phyloP scores from a whole-genome alignment of 2,888 invertebrate species.

The Augochlorella aurata region DNA sequence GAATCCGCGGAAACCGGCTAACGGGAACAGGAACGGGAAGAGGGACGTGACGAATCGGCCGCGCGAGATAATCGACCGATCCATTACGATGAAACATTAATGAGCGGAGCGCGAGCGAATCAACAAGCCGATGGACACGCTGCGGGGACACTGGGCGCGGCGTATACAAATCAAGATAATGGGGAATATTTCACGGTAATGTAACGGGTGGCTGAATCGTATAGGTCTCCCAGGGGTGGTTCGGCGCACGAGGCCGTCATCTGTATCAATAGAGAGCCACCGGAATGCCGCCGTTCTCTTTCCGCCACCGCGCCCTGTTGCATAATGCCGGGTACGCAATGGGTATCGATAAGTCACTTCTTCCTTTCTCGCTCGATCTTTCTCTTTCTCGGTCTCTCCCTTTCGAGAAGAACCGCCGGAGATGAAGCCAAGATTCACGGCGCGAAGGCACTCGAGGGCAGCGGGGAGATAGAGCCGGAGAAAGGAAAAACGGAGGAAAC shows the following conservation, averaged over 20 bases:
- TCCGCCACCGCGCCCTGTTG: constrained; percentile 37
- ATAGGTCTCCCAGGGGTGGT: constrained; percentile 73
- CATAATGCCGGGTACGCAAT: constrained; percentile 55
- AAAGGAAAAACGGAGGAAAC: constrained; percentile 18
- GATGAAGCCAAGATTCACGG: constrained; percentile 40
- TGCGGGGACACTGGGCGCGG: constrained; percentile 54
- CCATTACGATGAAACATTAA: constrained; percentile 69
- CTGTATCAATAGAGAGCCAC: constrained; percentile 73
- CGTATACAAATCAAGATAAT: constrained; percentile 80
- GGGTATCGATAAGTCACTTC: constrained; percentile 50
- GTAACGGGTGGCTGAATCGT: constrained; percentile 77
- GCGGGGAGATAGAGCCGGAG: neutral
- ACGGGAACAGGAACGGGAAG: constrained; percentile 34
- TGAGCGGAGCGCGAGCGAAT: constrained; percentile 44
- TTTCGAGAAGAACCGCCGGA: constrained; percentile 3
- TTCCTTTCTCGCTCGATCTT: neutral
- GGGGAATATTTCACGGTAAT: constrained; percentile 79
- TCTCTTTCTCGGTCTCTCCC: constrained; percentile 11
- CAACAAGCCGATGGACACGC: constrained; percentile 52
- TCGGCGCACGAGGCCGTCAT: constrained; percentile 67
- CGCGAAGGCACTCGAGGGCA: constrained; percentile 4
- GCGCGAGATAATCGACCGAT: constrained; percentile 53
- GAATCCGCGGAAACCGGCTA: neutral
- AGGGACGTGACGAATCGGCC: constrained; percentile 43
- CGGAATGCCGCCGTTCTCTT: constrained; percentile 36